Conservation (phyloP, 2,113 vertebrate genomes). For the Esox niger region DNA sequence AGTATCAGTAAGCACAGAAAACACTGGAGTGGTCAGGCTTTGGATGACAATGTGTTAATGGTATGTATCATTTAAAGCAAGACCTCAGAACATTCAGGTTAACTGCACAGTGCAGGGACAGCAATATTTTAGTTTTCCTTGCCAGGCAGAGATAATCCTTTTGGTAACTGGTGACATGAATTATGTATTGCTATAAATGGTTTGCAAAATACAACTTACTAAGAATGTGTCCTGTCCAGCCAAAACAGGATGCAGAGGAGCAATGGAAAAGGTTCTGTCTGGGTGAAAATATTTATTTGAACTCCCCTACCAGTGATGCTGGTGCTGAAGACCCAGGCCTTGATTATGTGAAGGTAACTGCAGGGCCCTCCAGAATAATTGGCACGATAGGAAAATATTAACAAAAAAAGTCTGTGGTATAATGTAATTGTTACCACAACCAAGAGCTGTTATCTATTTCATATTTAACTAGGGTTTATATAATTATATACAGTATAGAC, state of each 20-base stretch:
- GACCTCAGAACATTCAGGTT: too few relatives aligned
- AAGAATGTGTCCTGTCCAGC: conserved; percentile 65
- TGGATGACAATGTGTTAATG: conserved; percentile 91
- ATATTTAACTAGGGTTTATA: too few relatives aligned
- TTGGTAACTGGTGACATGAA: too few relatives aligned
- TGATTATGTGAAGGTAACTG: conserved; percentile 85
- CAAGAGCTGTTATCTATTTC: too few relatives aligned
- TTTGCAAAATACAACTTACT: background rate
- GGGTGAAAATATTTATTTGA: conserved; percentile 80
- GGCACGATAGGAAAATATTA: too few relatives aligned
- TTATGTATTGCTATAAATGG: background rate
- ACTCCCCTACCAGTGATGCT: conserved; percentile 47
- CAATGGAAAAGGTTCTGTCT: conserved; percentile 96
- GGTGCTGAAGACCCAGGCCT: conserved; percentile 72
- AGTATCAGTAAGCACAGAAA: conserved; percentile 84
- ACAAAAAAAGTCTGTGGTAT: too few relatives aligned
- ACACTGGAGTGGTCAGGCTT: conserved; percentile 85
- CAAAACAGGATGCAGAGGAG: conserved; percentile 85
- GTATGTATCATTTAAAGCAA: conserved; percentile 80
- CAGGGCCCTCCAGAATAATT: too few relatives aligned
- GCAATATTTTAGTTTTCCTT: too few relatives aligned
- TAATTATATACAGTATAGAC: too few relatives aligned
- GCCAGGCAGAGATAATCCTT: too few relatives aligned
- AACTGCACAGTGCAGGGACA: too few relatives aligned
- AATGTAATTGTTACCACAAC: too few relatives aligned